These are phyloP conservation scores for Lithophane leautieri DNA, from an alignment of 2,888 invertebrate species.

Conservation along the genomic window DNA sequence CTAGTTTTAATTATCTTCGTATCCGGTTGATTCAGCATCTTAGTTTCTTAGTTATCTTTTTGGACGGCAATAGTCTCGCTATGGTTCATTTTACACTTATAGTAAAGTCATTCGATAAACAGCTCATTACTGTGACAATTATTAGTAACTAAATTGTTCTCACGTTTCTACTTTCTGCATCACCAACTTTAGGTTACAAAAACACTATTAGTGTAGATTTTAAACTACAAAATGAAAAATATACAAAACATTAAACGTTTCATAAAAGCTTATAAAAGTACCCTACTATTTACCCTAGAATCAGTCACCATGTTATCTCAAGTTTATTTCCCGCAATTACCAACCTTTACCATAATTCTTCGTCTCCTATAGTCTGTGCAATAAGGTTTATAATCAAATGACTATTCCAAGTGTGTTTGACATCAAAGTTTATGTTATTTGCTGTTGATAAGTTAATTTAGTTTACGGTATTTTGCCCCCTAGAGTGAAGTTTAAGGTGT, in stretches of 20 bases:
- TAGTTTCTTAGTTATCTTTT: not conserved
- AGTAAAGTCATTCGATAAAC: not conserved
- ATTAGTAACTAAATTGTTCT: not conserved
- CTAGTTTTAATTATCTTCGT: not conserved
- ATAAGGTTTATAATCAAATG: slow-evolving; percentile 36
- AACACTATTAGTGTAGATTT: not conserved
- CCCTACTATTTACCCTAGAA: slow-evolving; percentile 72
- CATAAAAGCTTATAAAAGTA: slow-evolving; percentile 48
- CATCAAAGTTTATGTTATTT: slow-evolving; percentile 70
- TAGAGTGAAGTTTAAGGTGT: slow-evolving; percentile 38
- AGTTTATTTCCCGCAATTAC: slow-evolving; percentile 65
- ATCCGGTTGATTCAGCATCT: not conserved
- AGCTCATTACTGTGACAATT: no score
- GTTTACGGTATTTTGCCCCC: slow-evolving; percentile 69
- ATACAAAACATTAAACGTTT: slow-evolving; percentile 24
- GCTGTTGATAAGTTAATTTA: slow-evolving; percentile 78
- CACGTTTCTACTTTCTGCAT: not conserved
- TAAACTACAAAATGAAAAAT: slow-evolving; percentile 4
- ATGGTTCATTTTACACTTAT: not conserved
- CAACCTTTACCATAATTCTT: not conserved
- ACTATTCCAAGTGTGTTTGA: slow-evolving; percentile 14
- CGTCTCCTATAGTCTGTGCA: slow-evolving; percentile 2
- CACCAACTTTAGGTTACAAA: not conserved
- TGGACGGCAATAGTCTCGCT: not conserved
- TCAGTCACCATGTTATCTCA: slow-evolving; percentile 71